Evolutionary conservation across 2,888 invertebrate genomes (phyloP), one percentile per base, ranked within the genome.

Genomic region (Yponomeuta evonymella): DNA sequence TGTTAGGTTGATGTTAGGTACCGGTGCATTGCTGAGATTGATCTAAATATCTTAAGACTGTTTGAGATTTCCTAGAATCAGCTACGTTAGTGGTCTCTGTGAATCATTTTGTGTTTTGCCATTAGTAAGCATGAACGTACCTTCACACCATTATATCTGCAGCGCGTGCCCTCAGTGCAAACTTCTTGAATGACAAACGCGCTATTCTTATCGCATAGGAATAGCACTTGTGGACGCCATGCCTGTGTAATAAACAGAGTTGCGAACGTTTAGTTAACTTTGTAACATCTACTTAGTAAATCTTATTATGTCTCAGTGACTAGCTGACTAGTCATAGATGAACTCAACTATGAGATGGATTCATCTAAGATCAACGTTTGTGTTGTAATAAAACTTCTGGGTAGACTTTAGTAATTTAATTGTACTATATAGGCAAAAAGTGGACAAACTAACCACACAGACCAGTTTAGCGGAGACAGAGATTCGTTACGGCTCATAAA

Each of bases 121-220:
- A 58, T 58, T 58, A 58, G 51, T 58, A 58, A 15, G 51, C 51
- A 58, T 58, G 3, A 70, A 67, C 58, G 51, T 75, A 93, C 93
- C 89, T 93, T 93, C 76, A 93, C 90, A 71, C 93, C 89, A 10
- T 93, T 88, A 95, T 95, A 96, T 70, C 94, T 94, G 80, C 96
- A 96, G 3, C 93, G 93, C 81, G 93, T 93, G 72, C 94, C 94
- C 75, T 94, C 94, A 33, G 94, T 93, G 83, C 96, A 96, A 68
- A 95, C 93, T 81, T 96, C 95, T 83, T 96, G 96, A 81, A 95
- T 93, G 68, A 97, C 94, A 69, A 94, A 93, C 1, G 95, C 96
- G 51, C 96, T 96, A 71, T 93, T 87, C 48, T 90, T 91, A 79
- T 96, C 94, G 83, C 96, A 97, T 79, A 94, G 94, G 79, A 97